phyloP scores from a whole-genome alignment of 2,113 vertebrate genomes.

The Gallinago paraguaiae region DNA sequence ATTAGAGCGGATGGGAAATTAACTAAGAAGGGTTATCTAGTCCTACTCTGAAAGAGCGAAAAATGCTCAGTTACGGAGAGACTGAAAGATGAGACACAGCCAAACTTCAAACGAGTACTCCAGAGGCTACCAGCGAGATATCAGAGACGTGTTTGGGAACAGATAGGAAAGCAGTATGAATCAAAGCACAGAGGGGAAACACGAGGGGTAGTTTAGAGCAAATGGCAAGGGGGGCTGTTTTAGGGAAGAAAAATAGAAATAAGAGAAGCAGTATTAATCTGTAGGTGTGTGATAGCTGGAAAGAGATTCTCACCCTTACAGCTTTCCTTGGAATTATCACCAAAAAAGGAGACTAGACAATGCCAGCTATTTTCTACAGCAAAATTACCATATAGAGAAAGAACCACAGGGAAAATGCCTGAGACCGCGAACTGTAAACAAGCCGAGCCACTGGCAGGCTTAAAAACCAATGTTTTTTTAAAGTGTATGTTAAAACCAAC shows the following conservation, averaged over 20 bases:
- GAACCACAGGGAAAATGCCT: constrained; percentile 41
- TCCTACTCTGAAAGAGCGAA: background rate
- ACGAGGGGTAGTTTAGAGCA: background rate
- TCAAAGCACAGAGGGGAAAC: background rate
- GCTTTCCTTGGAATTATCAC: background rate
- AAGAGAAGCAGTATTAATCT: background rate
- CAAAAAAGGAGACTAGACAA: constrained; percentile 18
- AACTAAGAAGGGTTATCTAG: background rate
- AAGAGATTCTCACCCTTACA: background rate
- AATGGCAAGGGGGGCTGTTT: background rate
- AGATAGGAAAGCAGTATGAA: background rate
- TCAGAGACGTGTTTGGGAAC: background rate
- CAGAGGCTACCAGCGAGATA: background rate
- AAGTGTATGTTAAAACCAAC: constrained; percentile 35
- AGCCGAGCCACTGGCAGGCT: constrained; percentile 39
- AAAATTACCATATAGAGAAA: constrained; percentile 38
- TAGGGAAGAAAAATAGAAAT: background rate
- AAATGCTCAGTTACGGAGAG: background rate
- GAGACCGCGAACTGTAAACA: constrained; percentile 21
- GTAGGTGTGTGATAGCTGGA: background rate
- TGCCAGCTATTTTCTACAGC: constrained; percentile 18
- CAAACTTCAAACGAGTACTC: background rate
- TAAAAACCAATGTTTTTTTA: constrained; percentile 53
- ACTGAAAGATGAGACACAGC: background rate
- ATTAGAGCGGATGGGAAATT: background rate